Percentiles rank a stretch among this genome's conserved stretches.
phyloP scores from a whole-genome alignment of 2,797 vertebrate genomes.

The Carduelis carduelis region DNA sequence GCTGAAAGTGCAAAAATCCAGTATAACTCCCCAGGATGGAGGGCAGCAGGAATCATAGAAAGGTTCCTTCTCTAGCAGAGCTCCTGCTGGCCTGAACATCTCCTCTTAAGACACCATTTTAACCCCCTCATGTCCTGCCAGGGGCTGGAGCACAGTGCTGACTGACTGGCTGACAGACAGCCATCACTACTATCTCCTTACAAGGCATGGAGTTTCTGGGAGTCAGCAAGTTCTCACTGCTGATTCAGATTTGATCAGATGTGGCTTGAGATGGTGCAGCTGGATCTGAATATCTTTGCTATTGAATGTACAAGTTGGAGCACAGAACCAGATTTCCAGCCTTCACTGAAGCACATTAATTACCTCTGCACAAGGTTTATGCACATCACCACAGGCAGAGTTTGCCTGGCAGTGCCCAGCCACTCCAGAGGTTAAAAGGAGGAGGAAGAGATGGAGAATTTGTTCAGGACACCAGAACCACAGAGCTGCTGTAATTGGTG shows the following conservation, averaged over 20 bases:
- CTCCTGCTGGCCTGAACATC: background rate
- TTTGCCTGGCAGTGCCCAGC: background rate
- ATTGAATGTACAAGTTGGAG: background rate
- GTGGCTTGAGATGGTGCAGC: conserved; percentile 17
- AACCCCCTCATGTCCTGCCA: background rate
- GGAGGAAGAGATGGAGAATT: background rate
- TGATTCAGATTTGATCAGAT: background rate
- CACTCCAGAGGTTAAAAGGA: background rate
- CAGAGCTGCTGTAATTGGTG: background rate
- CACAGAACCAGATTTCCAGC: background rate
- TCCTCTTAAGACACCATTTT: background rate
- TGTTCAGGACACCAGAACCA: background rate
- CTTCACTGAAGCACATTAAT: background rate
- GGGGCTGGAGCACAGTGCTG: background rate
- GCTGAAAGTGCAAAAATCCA: background rate
- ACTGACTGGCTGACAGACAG: background rate
- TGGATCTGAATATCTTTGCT: background rate
- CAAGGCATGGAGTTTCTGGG: background rate
- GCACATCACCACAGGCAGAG: background rate
- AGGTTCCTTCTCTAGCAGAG: background rate
- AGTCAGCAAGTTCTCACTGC: background rate
- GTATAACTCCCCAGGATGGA: background rate
- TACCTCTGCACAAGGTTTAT: background rate
- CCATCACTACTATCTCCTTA: background rate
- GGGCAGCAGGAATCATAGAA: background rate